A percentile compares a stretch with the other conserved stretches of the same genome.
Conservation (phyloP, 2,113 vertebrate species). For the Gymnobelideus leadbeateri region DNA sequence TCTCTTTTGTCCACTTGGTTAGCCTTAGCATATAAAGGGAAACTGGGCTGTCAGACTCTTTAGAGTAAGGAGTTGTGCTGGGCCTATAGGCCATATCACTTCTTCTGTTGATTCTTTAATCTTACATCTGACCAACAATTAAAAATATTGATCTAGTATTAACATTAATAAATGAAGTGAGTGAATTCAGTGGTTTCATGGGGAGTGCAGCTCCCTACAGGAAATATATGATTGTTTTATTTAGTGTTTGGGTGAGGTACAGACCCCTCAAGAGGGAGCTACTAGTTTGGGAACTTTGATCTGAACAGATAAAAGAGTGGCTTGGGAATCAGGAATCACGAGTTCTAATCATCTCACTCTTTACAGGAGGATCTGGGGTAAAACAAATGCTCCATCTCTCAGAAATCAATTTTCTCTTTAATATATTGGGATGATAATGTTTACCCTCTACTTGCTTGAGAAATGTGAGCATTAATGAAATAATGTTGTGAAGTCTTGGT, state of each 20-base stretch:
- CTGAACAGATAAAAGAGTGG: background rate
- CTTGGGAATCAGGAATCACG: background rate
- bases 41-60: background rate
- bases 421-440: slow-evolving; percentile 22
- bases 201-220: background rate
- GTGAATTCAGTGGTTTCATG: background rate
- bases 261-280: background rate
- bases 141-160: background rate
- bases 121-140: background rate
- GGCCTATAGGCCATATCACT: background rate
- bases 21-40: slow-evolving; percentile 15
- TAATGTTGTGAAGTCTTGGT: slow-evolving; percentile 31
- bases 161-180: background rate
- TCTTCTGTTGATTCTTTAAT: background rate
- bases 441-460: slow-evolving; percentile 4
- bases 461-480: slow-evolving; percentile 28
- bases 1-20: slow-evolving; percentile 11
- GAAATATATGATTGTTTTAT: background rate
- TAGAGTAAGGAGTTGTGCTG: background rate
- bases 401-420: slow-evolving; percentile 27
- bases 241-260: background rate
- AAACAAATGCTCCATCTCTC: slow-evolving; percentile 13
- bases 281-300: background rate
- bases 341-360: slow-evolving; percentile 15
- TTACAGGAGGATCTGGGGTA: background rate